phyloP scores from a whole-genome alignment of 2,888 invertebrate genomes.

The Netelia melanura region DNA sequence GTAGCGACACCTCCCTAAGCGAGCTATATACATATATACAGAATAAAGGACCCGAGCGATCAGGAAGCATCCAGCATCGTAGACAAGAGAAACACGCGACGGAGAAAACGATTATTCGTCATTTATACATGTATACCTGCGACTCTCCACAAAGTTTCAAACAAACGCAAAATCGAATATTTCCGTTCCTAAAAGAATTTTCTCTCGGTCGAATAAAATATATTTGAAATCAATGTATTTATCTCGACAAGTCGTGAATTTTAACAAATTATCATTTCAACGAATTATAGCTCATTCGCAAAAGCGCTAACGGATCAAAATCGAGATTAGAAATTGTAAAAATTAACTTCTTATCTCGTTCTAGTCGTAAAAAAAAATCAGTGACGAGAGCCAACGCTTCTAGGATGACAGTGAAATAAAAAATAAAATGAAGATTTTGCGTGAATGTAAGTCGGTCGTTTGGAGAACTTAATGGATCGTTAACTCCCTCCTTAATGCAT shows the following conservation, averaged over 20 bases:
- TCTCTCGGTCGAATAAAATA: neutral
- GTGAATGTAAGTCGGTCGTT: neutral
- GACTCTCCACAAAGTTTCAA: neutral
- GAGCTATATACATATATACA: constrained; percentile 46
- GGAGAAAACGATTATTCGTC: constrained; percentile 54
- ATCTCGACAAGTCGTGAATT: neutral
- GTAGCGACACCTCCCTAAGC: constrained; percentile 47
- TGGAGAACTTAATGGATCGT: constrained; percentile 44
- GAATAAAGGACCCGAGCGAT: constrained; percentile 25
- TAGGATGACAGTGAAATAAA: neutral
- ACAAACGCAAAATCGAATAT: neutral
- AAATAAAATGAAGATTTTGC: constrained; percentile 9
- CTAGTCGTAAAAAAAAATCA: neutral
- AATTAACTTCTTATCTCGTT: neutral
- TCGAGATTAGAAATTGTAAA: neutral
- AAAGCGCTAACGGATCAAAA: too few species aligned
- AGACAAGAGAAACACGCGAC: constrained; percentile 51
- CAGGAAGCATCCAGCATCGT: constrained; percentile 41
- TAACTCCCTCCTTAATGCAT: constrained; percentile 44
- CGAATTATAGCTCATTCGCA: too few species aligned
- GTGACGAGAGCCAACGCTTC: neutral
- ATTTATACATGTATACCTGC: neutral
- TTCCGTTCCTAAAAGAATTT: neutral
- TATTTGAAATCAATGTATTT: neutral
- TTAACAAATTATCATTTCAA: too few species aligned